These are phyloP conservation scores for Schizothorax lantsangensis DNA, from an alignment of 2,797 vertebrate species.

Conservation along the genomic window DNA sequence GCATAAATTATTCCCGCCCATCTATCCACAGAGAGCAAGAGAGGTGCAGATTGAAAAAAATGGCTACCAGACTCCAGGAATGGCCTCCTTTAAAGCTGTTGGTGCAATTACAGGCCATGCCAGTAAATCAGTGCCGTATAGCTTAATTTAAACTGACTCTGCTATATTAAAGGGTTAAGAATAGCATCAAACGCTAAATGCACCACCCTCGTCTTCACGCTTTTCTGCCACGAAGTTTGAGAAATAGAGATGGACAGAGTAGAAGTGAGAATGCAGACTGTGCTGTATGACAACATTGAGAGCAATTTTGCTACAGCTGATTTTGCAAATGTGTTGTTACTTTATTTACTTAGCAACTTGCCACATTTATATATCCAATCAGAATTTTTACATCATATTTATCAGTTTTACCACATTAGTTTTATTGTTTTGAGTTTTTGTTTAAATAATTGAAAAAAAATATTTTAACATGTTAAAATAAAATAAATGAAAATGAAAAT, in stretches of 20 bases:
- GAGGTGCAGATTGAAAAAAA: conserved; percentile 4
- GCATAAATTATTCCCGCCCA: conserved; percentile 33
- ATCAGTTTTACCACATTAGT: neutral
- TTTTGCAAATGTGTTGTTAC: neutral
- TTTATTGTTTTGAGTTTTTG: neutral
- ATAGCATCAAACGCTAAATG: conserved; percentile 45
- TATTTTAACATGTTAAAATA: neutral
- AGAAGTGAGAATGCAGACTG: neutral
- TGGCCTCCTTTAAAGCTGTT: conserved; percentile 44
- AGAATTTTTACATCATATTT: neutral
- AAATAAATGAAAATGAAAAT: neutral
- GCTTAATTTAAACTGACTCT: conserved; percentile 58
- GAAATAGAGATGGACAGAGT: neutral
- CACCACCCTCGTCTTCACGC: conserved; percentile 7
- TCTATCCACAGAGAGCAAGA: neutral
- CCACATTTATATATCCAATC: neutral
- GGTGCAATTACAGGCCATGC: conserved; percentile 57
- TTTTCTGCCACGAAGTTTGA: conserved; percentile 16
- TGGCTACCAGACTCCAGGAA: too few species aligned
- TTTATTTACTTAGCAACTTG: neutral
- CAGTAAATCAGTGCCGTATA: conserved; percentile 44
- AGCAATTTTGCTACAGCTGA: neutral
- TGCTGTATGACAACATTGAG: neutral
- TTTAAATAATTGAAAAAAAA: too few species aligned
- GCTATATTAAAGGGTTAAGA: conserved; percentile 61